Evolutionary conservation across 1,140 invertebrate genomes (phyloP), one percentile per base, ranked within the genome.

Genomic region (Anoplolepis gracilipes): DNA sequence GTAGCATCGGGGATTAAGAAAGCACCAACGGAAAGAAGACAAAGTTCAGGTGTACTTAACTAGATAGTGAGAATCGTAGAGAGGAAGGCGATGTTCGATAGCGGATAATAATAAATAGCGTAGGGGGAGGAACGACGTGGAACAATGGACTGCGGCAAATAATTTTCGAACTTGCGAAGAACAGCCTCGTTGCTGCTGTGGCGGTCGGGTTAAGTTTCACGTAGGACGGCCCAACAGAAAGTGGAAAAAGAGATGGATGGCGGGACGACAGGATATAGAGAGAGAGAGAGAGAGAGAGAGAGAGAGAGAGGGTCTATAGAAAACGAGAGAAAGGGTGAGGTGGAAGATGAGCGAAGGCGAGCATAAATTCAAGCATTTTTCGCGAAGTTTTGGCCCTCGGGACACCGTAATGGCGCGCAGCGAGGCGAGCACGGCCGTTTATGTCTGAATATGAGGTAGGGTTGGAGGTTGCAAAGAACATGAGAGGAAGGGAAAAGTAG

Each of bases 41-140:
- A 85, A 90, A 92, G 91, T 92, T 92, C 36, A 75, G 57, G 77
- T 36, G 62, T 65, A 82, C 84, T 90, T 86, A 90, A 90, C 67
- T 82, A 57, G 65, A 49, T 88, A 85, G 77, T 70, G 78, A 81
- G 78, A 53, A 72, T 87, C 77, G 76, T 67, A 59, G 36, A 28
- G 88, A 81, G 39, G 69, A 87, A 84, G 78, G 67, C 85, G 85
- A 87, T 73, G 49, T 64, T 67, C 90, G 90, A 92, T 91, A 92
- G 65, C 87, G 84, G 91, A 92, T 92, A 92, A 92, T 92, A 92
- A 92, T 92, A 93, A 92, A 93, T 93, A 92, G 89, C 87, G 49
- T 11, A 30, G n/a, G 13, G n/a, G 13, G 30, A 73, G 30, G 72
- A 59, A 67, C 87, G 85, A 73, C 62, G 87, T 82, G 87, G 89